Conservation (phyloP, 2,888 invertebrate genomes). For the Meganola albula region DNA sequence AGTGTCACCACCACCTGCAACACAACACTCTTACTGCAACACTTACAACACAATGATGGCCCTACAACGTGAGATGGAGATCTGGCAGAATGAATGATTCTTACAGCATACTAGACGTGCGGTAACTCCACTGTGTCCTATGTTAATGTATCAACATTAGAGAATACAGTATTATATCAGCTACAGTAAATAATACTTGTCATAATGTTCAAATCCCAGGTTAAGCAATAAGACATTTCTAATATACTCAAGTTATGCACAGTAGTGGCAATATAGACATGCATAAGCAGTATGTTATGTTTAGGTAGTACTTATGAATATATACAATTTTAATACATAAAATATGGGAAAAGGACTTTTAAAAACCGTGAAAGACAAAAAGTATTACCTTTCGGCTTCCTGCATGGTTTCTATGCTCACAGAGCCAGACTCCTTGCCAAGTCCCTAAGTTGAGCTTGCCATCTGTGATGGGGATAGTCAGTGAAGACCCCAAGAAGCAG, state of each 20-base stretch:
- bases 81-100: neutral
- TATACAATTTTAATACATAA: too few relatives aligned
- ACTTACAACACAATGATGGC: neutral
- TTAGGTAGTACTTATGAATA: too few relatives aligned
- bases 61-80: neutral
- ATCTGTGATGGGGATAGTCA: constrained; percentile 97
- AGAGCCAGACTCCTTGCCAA: constrained; percentile 99
- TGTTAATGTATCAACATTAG: too few relatives aligned
- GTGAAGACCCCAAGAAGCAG: constrained; percentile 95
- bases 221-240: too few relatives aligned
- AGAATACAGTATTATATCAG: too few relatives aligned
- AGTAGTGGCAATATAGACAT: too few relatives aligned
- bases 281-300: too few relatives aligned
- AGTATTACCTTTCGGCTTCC: constrained; percentile 89
- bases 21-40: constrained; percentile 1
- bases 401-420: constrained; percentile 97
- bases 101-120: too few relatives aligned
- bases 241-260: too few relatives aligned
- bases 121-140: too few relatives aligned
- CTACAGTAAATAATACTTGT: too few relatives aligned
- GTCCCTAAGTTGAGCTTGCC: constrained; percentile 96
- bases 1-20: constrained; percentile 86
- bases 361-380: neutral
- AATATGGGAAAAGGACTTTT: neutral
- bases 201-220: too few relatives aligned